Evolutionary conservation across 2,888 invertebrate genomes (phyloP).

Genomic region (Dimorphilus gyrociliatus): DNA sequence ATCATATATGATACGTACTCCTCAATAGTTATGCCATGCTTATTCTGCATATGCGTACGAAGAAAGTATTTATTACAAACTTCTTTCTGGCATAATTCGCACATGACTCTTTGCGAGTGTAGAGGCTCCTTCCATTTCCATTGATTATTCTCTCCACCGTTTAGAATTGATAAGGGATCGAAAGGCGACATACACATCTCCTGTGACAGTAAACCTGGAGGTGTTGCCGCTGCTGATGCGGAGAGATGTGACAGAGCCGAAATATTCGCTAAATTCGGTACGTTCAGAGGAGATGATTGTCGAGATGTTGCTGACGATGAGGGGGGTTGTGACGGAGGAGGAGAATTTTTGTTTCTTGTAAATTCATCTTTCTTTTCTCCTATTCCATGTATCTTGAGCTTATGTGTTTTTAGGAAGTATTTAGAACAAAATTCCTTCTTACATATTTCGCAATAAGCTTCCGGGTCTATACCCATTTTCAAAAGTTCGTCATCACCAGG

Average conservation of each 20-base stretch:
- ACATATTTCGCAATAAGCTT: slow-evolving; percentile 49
- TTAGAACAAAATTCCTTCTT: slow-evolving; percentile 96
- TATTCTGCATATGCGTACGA: slow-evolving; percentile 35
- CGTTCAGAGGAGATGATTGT: too few relatives aligned
- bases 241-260: too few relatives aligned
- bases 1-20: too few relatives aligned
- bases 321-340: neutral
- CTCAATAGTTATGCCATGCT: slow-evolving; percentile 33
- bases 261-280: too few relatives aligned
- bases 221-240: too few relatives aligned
- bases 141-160: slow-evolving; percentile 15
- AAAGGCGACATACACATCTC: too few relatives aligned
- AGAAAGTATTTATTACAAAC: slow-evolving; percentile 38
- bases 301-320: slow-evolving; percentile 1
- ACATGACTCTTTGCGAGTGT: slow-evolving; percentile 25
- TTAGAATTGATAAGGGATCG: too few relatives aligned
- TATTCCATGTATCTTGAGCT: slow-evolving; percentile 92
- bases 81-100: slow-evolving; percentile 36
- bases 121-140: slow-evolving; percentile 32
- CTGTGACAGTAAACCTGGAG: too few relatives aligned
- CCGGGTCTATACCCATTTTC: slow-evolving; percentile 36
- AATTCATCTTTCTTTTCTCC: slow-evolving; percentile 4
- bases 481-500: slow-evolving; percentile 21
- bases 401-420: slow-evolving; percentile 89
- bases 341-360: slow-evolving; percentile 2